Evolutionary conservation across 2,797 vertebrate species (phyloP).

Genomic region (Sus cebifrons): DNA sequence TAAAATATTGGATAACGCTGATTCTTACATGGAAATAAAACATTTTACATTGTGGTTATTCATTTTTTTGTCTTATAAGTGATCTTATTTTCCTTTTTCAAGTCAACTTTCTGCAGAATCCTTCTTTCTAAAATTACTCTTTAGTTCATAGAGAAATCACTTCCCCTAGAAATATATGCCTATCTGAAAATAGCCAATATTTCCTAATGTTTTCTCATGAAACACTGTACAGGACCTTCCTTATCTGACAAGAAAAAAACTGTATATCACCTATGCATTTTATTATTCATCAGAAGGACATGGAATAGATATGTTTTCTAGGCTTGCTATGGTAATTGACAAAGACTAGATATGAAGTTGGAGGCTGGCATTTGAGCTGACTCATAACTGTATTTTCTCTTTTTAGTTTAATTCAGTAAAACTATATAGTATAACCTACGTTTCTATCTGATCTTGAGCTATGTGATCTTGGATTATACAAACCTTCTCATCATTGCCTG

Average conservation of each 20-base stretch:
- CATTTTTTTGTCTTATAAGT: conserved; percentile 57
- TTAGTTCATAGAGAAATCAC: background rate
- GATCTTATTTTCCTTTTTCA: background rate
- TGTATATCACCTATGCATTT: conserved; percentile 12
- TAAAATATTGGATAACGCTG: conserved; percentile 8
- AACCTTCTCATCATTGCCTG: background rate
- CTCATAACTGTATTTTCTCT: conserved; percentile 55
- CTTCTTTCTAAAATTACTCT: conserved; percentile 34
- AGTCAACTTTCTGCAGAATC: background rate
- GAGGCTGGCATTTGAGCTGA: conserved; percentile 27
- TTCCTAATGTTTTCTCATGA: conserved; percentile 18
- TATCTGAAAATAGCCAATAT: background rate
- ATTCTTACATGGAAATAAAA: conserved; percentile 57
- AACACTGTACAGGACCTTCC: background rate
- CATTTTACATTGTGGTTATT: conserved; percentile 19
- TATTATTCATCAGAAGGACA: conserved; percentile 59
- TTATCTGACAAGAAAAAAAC: conserved; percentile 54
- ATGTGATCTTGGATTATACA: background rate
- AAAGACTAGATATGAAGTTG: conserved; percentile 46
- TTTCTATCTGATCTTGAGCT: no score
- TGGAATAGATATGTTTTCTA: background rate
- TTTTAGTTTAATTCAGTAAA: conserved; percentile 38
- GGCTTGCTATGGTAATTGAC: conserved; percentile 42
- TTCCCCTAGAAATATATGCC: background rate
- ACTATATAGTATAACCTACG: background rate